Evolutionary conservation across 35 echinoderm and acorn worm species (phyloP).

Genomic region (Diadema setosum): DNA sequence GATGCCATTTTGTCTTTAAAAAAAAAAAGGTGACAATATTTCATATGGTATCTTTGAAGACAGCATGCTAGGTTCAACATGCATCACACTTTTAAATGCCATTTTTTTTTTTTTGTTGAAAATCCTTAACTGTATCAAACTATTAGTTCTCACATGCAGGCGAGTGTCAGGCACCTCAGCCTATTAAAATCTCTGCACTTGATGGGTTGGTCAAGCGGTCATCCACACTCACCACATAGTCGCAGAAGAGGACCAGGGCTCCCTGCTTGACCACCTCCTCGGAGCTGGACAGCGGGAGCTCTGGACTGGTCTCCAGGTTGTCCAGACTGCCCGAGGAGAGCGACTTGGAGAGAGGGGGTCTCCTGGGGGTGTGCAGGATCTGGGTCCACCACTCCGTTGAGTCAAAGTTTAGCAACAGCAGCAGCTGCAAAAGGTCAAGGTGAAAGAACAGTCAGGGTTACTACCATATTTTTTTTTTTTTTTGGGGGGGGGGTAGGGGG

Average conservation of each 20-base stretch:
- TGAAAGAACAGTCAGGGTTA: background rate
- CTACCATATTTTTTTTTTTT: background rate
- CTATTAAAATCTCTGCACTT: no score
- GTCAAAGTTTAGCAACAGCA: conserved; percentile 80
- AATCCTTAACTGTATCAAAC: no score
- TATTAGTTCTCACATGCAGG: no score
- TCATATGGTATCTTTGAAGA: no score
- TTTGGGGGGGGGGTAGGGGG: no score
- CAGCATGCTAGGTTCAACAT: no score
- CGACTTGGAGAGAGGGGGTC: conserved; percentile 70
- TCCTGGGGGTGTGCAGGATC: conserved; percentile 78
- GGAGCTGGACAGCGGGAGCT: conserved; percentile 5
- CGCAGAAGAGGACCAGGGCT: conserved; percentile 88
- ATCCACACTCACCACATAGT: conserved; percentile 81
- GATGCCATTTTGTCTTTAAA: no score
- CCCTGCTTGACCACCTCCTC: conserved; percentile 87
- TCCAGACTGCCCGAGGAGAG: conserved; percentile 75
- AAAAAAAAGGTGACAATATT: no score
- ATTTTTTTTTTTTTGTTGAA: no score
- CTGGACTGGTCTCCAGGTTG: conserved; percentile 47
- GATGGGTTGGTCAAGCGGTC: no score
- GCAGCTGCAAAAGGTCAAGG: conserved; percentile 35
- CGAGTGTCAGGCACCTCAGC: no score
- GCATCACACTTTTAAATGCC: no score
- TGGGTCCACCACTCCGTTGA: conserved; percentile 63